Evolutionary conservation across 2,113 vertebrate genomes (phyloP).

Genomic region (Penelope pileata): DNA sequence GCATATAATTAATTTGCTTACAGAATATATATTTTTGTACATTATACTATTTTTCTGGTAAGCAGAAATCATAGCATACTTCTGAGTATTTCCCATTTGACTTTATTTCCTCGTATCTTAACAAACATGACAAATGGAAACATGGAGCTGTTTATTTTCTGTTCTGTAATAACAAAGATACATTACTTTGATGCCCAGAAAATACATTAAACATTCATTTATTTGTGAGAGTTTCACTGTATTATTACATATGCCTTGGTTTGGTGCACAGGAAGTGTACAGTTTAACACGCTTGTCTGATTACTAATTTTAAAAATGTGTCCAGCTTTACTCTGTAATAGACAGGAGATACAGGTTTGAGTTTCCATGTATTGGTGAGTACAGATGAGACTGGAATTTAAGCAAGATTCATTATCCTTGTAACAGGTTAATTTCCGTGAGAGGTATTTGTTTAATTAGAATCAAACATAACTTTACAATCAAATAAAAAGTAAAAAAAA

Average conservation of each 20-base stretch:
- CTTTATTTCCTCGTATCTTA: slow-evolving; percentile 26
- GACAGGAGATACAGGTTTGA: not conserved
- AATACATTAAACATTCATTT: slow-evolving; percentile 58
- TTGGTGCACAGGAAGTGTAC: not conserved
- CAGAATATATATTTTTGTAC: not conserved
- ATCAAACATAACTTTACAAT: slow-evolving; percentile 16
- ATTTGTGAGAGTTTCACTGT: slow-evolving; percentile 24
- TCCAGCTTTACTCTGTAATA: not conserved
- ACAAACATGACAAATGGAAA: slow-evolving; percentile 29
- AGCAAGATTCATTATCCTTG: not conserved
- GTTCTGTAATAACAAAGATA: slow-evolving; percentile 15
- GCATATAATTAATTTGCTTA: not conserved
- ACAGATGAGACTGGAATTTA: not conserved
- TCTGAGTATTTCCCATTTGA: not conserved
- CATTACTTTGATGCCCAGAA: slow-evolving; percentile 1
- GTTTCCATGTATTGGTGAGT: not conserved
- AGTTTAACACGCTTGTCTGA: slow-evolving; percentile 3
- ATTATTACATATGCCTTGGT: slow-evolving; percentile 6
- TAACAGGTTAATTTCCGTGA: not conserved
- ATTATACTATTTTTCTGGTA: not conserved
- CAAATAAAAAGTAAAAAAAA: not conserved
- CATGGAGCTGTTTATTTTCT: slow-evolving; percentile 6
- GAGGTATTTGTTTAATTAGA: slow-evolving; percentile 11
- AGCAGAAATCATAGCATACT: not conserved
- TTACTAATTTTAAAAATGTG: not conserved